Evolutionary conservation across 1,140 invertebrate species (phyloP).

Genomic region (Heliothis virescens): DNA sequence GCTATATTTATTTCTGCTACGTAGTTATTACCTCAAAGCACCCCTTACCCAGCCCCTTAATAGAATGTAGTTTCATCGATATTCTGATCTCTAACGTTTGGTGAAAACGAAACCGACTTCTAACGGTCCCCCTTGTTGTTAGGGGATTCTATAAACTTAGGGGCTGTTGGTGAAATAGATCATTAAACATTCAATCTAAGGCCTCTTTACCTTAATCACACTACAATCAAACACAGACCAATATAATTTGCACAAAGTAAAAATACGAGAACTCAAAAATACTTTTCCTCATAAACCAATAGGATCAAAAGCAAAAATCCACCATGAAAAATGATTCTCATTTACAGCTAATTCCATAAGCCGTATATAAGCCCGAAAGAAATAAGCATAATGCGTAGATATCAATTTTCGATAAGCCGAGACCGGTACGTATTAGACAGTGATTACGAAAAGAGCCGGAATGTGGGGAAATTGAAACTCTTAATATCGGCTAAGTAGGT

Average conservation of each 20-base stretch:
- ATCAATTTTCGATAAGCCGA: constrained; percentile 19
- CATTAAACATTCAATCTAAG: no score
- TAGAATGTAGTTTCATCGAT: no score
- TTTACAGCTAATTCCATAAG: constrained; percentile 17
- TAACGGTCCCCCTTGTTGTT: no score
- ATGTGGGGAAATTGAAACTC: constrained; percentile 22
- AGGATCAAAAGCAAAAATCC: neutral
- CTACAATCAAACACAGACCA: no score
- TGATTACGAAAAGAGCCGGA: constrained; percentile 21
- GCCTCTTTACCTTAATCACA: no score
- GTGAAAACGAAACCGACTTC: no score
- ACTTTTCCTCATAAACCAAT: neutral
- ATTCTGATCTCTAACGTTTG: no score
- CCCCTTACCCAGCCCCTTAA: no score
- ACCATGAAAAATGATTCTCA: neutral
- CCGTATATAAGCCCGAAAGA: constrained; percentile 5
- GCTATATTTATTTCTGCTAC: no score
- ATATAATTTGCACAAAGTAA: neutral
- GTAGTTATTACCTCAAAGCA: no score
- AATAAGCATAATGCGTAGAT: constrained; percentile 15
- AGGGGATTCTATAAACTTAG: no score
- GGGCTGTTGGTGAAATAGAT: no score
- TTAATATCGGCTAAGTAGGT: constrained; percentile 16
- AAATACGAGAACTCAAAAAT: neutral
- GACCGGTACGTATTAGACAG: constrained; percentile 1